Base-by-base conservation (phyloP, 2,797 vertebrate genomes). In the Lacerta viridis region DNA sequence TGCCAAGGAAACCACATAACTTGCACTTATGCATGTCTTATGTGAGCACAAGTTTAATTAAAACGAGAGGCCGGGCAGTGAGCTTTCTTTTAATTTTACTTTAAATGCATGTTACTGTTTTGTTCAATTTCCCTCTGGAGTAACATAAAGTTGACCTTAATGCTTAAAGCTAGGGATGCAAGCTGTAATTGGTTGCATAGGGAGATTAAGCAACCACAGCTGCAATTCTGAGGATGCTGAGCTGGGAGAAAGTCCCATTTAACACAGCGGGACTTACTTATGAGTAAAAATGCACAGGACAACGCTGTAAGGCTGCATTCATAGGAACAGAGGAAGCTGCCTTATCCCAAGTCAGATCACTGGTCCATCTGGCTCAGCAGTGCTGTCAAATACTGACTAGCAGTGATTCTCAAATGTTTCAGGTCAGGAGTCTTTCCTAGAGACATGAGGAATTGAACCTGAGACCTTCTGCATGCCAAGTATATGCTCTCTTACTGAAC, bases 1-100 rank as follows among this genome's bases (percentile, higher is more conserved):
- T 93, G 94, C 95, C 96, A 96, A 95, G 92, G 91, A 96, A 97
- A 97, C 95, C 95, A 74, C 97, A 97, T 8, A 95, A 94, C 94
- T 92, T 95, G 93, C 92, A 95, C 95, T 95, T 96, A 94, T 94
- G 88, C 91, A 93, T 88, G 96, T 94, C 96, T 96, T 94, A 93
- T 95, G 94, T 18, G 89, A 97, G 96, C 94, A 95, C 86, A 80
- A 85, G 95, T 92, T 96, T 97, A 96, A 97, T 96, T 96, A 97
- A 96, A 96, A 95, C 82, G 94, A 93, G 93, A 96, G 96, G 95
- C 79, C 0, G 87, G 92, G 95, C 94, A 95, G 90, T 41, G 91
- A 94, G 91, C 90, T 96, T 96, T 96, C 95, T 95, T 96, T 95
- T 96, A 94, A 94, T 90, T 95, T 95, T 20, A 87, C 95, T 96